phyloP scores from a whole-genome alignment of 2,888 invertebrate genomes.

The Lithophane semibrunnea region DNA sequence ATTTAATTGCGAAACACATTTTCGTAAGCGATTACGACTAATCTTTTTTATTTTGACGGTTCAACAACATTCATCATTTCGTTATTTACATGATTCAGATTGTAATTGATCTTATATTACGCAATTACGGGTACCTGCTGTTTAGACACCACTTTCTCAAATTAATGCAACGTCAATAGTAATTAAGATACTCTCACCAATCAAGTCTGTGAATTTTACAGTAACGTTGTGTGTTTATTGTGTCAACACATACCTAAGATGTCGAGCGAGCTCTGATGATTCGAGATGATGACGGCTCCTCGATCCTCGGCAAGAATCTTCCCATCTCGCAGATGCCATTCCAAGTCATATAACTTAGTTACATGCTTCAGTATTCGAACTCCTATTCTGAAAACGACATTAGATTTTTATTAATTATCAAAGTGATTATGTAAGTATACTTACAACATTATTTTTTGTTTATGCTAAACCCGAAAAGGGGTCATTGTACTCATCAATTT shows the following conservation, averaged over 20 bases:
- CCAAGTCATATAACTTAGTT: conserved; percentile 85
- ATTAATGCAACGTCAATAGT: too few relatives aligned
- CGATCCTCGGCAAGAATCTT: conserved; percentile 87
- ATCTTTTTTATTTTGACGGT: too few relatives aligned
- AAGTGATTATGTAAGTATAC: neutral
- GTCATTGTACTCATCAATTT: too few relatives aligned
- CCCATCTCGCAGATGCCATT: conserved; percentile 88
- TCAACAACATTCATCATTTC: too few relatives aligned
- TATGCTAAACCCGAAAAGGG: too few relatives aligned
- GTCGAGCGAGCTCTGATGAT: conserved; percentile 92
- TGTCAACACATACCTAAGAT: conserved; percentile 88
- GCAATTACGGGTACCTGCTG: too few relatives aligned
- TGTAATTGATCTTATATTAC: too few relatives aligned
- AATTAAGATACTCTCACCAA: neutral
- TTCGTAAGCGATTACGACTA: too few relatives aligned
- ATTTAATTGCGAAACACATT: too few relatives aligned
- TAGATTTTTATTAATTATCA: neutral
- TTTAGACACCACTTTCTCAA: too few relatives aligned
- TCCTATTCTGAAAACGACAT: conserved; percentile 69
- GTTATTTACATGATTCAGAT: too few relatives aligned
- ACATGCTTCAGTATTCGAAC: conserved; percentile 78
- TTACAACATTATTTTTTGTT: too few relatives aligned
- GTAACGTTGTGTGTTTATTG: neutral
- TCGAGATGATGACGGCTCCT: conserved; percentile 91
- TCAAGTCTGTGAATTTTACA: neutral